Conservation (phyloP, 2,888 invertebrate genomes). For the Coleophora deauratella region DNA sequence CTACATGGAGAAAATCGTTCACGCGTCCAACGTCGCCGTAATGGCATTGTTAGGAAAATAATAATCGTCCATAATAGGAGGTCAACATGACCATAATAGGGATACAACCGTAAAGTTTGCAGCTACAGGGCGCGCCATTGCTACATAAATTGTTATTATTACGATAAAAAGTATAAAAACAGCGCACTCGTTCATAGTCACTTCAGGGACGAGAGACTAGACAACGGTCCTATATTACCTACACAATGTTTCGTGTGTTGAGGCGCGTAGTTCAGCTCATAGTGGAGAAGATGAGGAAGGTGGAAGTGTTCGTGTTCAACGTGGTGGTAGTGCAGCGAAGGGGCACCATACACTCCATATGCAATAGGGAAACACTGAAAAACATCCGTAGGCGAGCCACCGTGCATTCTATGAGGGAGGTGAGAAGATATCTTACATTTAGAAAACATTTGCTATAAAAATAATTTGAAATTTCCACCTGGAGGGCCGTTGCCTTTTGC, state of each 20-base stretch:
- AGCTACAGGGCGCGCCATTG: slow-evolving; percentile 1
- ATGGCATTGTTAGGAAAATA: slow-evolving; percentile 18
- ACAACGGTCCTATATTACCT: not conserved
- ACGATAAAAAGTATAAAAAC: too few relatives aligned
- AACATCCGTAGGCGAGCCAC: slow-evolving; percentile 39
- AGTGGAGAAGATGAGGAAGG: slow-evolving; percentile 39
- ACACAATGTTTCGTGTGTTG: slow-evolving; percentile 42
- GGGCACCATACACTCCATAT: slow-evolving; percentile 45
- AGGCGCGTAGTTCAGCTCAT: slow-evolving; percentile 38
- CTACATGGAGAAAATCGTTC: slow-evolving; percentile 13
- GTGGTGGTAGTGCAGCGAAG: slow-evolving; percentile 37
- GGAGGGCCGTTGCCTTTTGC: too few relatives aligned
- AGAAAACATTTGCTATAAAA: too few relatives aligned
- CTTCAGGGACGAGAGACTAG: not conserved
- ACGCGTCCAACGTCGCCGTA: slow-evolving; percentile 5
- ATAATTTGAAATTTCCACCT: too few relatives aligned
- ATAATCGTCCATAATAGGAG: slow-evolving; percentile 7
- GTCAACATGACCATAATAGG: slow-evolving; percentile 32
- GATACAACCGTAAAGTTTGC: slow-evolving; percentile 32
- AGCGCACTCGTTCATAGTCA: too few relatives aligned
- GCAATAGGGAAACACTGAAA: slow-evolving; percentile 22
- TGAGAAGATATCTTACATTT: too few relatives aligned
- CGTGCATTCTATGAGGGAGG: slow-evolving; percentile 55
- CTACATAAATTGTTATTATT: not conserved
- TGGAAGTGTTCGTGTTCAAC: slow-evolving; percentile 44